Conservation (phyloP, 2,113 vertebrate species). For the Amblyopsis rosae region DNA sequence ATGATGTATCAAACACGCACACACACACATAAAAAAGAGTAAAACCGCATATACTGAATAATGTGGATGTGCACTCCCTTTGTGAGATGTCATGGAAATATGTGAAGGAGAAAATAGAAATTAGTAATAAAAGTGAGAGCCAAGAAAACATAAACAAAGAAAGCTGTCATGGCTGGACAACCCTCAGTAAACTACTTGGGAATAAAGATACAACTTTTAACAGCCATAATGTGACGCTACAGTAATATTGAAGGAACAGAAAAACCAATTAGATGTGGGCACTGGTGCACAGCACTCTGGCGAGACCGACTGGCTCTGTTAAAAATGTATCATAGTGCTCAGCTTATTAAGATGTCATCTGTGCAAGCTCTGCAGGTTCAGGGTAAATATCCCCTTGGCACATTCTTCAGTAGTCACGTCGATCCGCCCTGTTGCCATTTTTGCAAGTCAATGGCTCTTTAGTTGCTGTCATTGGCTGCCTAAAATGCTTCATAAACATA, state of each 20-base stretch:
- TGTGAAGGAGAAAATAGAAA: slow-evolving; percentile 10
- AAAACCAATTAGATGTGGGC: slow-evolving; percentile 69
- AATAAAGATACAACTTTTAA: slow-evolving; percentile 41
- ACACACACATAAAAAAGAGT: not conserved
- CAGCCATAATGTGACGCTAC: slow-evolving; percentile 50
- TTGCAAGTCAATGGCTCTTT: slow-evolving; percentile 71
- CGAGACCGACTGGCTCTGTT: slow-evolving; percentile 49
- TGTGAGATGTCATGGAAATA: slow-evolving; percentile 5
- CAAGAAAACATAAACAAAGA: not conserved
- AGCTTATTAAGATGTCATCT: slow-evolving; percentile 78
- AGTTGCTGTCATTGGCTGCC: slow-evolving; percentile 67
- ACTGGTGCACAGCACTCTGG: slow-evolving; percentile 57
- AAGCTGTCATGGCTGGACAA: slow-evolving; percentile 39
- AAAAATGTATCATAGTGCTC: slow-evolving; percentile 63
- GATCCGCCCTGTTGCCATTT: slow-evolving; percentile 66
- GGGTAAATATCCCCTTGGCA: slow-evolving; percentile 67
- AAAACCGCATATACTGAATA: no score
- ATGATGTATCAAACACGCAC: not conserved
- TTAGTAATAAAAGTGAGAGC: not conserved
- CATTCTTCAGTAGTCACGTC: slow-evolving; percentile 58
- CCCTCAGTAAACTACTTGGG: slow-evolving; percentile 35
- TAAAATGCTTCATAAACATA: slow-evolving; percentile 75
- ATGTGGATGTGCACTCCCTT: no score
- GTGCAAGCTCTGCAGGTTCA: slow-evolving; percentile 68
- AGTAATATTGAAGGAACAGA: slow-evolving; percentile 42